These are phyloP conservation scores for Cromileptes altivelis DNA, from an alignment of 2,113 vertebrate genomes.

Conservation along the genomic window DNA sequence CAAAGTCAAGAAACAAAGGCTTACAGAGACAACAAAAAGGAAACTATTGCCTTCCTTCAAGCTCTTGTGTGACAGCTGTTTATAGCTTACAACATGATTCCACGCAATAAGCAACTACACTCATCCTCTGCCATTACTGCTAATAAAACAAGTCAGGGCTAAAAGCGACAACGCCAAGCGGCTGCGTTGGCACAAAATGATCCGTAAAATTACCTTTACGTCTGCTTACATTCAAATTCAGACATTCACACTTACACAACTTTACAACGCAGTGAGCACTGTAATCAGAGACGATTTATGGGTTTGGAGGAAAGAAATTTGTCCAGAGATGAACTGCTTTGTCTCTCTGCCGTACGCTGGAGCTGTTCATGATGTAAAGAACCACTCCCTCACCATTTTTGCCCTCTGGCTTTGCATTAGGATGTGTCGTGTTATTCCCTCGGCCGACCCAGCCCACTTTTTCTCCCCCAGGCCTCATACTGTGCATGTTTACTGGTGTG, in stretches of 20 bases:
- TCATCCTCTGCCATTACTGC: background rate
- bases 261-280: background rate
- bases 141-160: constrained; percentile 54
- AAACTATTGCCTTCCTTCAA: background rate
- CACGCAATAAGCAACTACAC: background rate
- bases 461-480: constrained; percentile 9
- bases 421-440: constrained; percentile 21
- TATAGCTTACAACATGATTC: background rate
- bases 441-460: constrained; percentile 16
- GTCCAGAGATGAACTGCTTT: constrained; percentile 12
- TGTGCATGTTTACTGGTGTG: background rate
- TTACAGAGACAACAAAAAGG: background rate
- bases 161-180: constrained; percentile 9
- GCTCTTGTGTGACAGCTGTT: constrained; percentile 23
- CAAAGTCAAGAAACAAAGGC: constrained; percentile 12
- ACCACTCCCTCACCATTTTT: constrained; percentile 41
- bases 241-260: background rate
- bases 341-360: background rate
- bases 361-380: constrained; percentile 5
- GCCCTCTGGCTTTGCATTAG: constrained; percentile 41
- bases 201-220: constrained; percentile 24
- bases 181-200: constrained; percentile 25
- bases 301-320: constrained; percentile 12
- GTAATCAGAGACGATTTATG: constrained; percentile 3
- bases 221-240: background rate